These are phyloP conservation scores for Cordilura impudica DNA, from an alignment of 2,888 invertebrate genomes.

Conservation along the genomic window DNA sequence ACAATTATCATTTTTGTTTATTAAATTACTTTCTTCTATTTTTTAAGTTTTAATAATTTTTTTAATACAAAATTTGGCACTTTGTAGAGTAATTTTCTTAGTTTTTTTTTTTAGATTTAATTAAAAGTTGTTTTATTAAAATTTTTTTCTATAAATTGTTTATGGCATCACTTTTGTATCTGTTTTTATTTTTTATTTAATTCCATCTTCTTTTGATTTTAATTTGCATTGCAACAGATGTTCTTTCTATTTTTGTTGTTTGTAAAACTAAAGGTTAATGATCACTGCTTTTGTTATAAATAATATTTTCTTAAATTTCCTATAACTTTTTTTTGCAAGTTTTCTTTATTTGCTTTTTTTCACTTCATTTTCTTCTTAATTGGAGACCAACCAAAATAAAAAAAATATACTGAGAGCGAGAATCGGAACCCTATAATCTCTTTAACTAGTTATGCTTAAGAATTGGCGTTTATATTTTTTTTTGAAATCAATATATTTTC, in stretches of 20 bases:
- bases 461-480: background rate
- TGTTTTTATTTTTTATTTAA: conserved; percentile 6
- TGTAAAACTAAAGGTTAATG: conserved; percentile 58
- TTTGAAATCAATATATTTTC: too few species aligned
- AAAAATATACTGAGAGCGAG: background rate
- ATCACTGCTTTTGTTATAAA: conserved; percentile 53
- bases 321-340: conserved; percentile 25
- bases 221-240: conserved; percentile 43
- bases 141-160: conserved; percentile 4
- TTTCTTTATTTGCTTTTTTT: conserved; percentile 10
- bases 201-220: background rate
- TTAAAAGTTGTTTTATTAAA: background rate
- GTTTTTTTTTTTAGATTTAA: conserved; percentile 13
- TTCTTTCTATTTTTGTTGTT: conserved; percentile 27
- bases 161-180: conserved; percentile 31
- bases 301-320: conserved; percentile 43
- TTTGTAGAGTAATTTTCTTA: background rate
- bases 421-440: conserved; percentile 5
- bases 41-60: background rate
- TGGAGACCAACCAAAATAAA: background rate
- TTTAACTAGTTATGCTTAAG: background rate
- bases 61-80: conserved; percentile 44
- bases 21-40: background rate
- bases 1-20: background rate
- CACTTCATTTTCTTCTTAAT: conserved; percentile 41